Evolutionary conservation across 92 coral and sea anemone genomes (phyloP).

Genomic region (Heteractis magnifica): DNA sequence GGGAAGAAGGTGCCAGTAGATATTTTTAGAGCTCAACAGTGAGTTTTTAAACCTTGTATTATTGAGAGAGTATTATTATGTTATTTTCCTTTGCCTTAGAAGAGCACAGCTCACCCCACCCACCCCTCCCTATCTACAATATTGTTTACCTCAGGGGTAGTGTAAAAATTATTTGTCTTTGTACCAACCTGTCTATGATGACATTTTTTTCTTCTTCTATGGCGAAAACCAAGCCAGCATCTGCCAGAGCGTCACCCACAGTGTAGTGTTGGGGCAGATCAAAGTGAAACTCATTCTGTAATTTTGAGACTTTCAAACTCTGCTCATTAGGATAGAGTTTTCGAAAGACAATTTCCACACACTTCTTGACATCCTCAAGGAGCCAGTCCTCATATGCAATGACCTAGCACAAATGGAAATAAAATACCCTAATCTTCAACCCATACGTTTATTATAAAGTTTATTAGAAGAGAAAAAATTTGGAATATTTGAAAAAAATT

Average conservation of each 20-base stretch:
- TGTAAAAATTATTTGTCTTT: not conserved
- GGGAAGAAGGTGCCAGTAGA: too few relatives aligned
- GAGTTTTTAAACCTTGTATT: too few relatives aligned
- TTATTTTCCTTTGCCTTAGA: too few relatives aligned
- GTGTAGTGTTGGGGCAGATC: slow-evolving; percentile 71
- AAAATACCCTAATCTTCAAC: not conserved
- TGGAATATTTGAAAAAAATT: not conserved
- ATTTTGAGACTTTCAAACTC: slow-evolving; percentile 38
- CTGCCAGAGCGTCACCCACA: slow-evolving; percentile 68
- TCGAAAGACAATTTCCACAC: slow-evolving; percentile 65
- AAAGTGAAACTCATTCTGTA: slow-evolving; percentile 87
- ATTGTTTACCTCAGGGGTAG: not conserved
- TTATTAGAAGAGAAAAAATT: too few relatives aligned
- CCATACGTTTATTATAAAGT: too few relatives aligned
- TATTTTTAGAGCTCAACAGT: too few relatives aligned
- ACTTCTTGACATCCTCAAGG: slow-evolving; percentile 43
- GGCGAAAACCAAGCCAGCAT: slow-evolving; percentile 71
- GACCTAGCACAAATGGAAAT: slow-evolving; percentile 45
- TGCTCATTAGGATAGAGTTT: slow-evolving; percentile 68
- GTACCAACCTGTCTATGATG: slow-evolving; percentile 1
- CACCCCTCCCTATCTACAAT: not conserved
- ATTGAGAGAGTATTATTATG: not conserved
- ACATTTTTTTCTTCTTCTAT: slow-evolving; percentile 42
- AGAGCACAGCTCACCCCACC: not conserved
- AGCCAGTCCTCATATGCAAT: slow-evolving; percentile 76